phyloP scores from a whole-genome alignment of 1,140 invertebrate genomes.

The Subanguina moxae region DNA sequence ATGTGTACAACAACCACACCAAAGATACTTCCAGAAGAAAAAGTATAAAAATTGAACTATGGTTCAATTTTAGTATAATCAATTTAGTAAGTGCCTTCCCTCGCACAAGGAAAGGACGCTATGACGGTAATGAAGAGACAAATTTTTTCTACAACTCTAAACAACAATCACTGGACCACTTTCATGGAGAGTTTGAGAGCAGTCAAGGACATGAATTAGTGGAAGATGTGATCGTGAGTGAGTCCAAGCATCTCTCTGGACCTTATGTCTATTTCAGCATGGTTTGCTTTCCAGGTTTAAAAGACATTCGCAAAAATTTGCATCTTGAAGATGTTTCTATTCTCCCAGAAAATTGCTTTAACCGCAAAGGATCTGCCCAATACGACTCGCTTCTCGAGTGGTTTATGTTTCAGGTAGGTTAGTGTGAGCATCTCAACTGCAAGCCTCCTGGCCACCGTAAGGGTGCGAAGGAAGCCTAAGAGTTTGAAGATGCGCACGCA shows the following conservation, averaged over 20 bases:
- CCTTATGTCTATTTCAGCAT: slow-evolving; percentile 13
- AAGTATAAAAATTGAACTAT: background rate
- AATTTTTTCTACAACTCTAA: background rate
- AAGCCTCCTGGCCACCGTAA: no score
- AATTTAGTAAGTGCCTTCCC: slow-evolving; percentile 3
- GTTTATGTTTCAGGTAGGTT: no score
- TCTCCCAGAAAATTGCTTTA: no score
- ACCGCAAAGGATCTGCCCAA: no score
- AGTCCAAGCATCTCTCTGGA: background rate
- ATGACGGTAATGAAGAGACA: background rate
- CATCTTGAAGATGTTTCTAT: no score
- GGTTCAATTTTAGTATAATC: background rate
- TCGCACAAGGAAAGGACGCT: slow-evolving; percentile 7
- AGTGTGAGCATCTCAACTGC: no score
- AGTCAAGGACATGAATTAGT: background rate
- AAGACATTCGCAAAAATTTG: background rate
- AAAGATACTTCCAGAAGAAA: background rate
- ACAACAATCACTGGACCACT: background rate
- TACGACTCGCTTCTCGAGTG: no score
- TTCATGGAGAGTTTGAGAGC: background rate
- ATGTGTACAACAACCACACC: slow-evolving; percentile 47
- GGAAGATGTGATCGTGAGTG: background rate
- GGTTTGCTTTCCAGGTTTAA: background rate
- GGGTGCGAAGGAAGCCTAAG: no score
- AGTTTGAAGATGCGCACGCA: no score